Evolutionary conservation across 2,797 vertebrate species (phyloP).

Genomic region (Myiothlypis coronata): DNA sequence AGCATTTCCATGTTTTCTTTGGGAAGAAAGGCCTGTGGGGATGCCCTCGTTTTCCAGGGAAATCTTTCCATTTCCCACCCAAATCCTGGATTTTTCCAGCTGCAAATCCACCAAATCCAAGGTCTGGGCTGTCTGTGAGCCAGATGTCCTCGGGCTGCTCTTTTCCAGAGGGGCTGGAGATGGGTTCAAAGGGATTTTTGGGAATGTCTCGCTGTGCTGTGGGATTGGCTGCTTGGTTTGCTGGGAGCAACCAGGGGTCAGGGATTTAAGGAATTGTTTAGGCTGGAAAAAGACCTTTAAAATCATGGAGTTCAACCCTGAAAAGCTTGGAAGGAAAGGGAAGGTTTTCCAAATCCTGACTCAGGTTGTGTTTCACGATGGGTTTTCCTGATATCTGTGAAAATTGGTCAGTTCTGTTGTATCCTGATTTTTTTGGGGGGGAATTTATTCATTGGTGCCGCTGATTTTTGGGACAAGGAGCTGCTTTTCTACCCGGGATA

Average conservation of each 20-base stretch:
- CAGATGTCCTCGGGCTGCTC: not conserved
- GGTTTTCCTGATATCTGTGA: not conserved
- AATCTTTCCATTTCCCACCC: not conserved
- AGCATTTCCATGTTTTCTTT: not conserved
- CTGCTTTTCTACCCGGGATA: fast-evolving
- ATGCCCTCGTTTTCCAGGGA: not conserved
- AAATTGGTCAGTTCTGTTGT: not conserved
- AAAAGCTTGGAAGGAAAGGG: not conserved
- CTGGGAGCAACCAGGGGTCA: not conserved
- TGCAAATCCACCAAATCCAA: not conserved
- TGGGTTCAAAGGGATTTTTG: not conserved
- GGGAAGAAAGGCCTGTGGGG: not conserved
- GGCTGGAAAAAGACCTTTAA: not conserved
- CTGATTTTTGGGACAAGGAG: not conserved
- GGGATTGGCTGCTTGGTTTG: not conserved
- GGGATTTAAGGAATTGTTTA: not conserved
- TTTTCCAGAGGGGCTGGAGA: not conserved
- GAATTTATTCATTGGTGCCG: fast-evolving
- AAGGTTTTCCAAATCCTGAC: not conserved
- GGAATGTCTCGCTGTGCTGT: fast-evolving
- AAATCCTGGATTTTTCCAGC: not conserved
- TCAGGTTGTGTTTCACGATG: fast-evolving
- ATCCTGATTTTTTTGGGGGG: not conserved
- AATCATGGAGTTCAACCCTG: fast-evolving
- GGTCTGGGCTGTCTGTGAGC: not conserved